phyloP scores from a whole-genome alignment of 2,797 vertebrate genomes.

The Hoplostethus atlanticus region DNA sequence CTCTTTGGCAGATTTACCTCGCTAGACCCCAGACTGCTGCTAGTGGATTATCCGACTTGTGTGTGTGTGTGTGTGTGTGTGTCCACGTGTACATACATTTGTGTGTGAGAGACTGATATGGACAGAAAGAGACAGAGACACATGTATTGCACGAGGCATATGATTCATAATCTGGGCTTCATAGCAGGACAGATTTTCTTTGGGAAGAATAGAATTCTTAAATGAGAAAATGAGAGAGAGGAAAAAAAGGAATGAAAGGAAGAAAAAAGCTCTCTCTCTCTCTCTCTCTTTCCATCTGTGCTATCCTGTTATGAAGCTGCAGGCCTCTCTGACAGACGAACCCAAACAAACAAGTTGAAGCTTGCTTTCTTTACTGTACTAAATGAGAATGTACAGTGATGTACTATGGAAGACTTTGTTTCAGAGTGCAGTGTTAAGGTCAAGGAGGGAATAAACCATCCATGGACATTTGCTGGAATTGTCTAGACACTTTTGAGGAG shows the following conservation, averaged over 20 bases:
- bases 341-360: no score
- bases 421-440: no score
- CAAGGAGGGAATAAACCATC: no score
- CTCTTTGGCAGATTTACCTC: conserved; percentile 68
- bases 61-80: conserved; percentile 1
- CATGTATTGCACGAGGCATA: neutral
- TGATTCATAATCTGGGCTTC: conserved; percentile 39
- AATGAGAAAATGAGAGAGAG: neutral
- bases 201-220: no score
- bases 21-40: conserved; percentile 60
- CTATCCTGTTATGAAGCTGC: neutral
- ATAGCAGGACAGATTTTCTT: neutral
- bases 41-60: conserved; percentile 52
- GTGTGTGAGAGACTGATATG: neutral
- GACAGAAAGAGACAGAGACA: no score
- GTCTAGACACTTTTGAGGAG: no score
- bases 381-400: no score
- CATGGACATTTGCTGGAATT: no score
- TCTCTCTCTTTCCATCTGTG: neutral
- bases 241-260: neutral
- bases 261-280: no score
- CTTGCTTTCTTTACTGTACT: no score
- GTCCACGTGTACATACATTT: neutral
- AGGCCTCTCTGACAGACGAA: neutral
- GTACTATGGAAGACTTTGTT: no score